Evolutionary conservation across 2,888 invertebrate species (phyloP).

Genomic region (Idaea dimidiata): DNA sequence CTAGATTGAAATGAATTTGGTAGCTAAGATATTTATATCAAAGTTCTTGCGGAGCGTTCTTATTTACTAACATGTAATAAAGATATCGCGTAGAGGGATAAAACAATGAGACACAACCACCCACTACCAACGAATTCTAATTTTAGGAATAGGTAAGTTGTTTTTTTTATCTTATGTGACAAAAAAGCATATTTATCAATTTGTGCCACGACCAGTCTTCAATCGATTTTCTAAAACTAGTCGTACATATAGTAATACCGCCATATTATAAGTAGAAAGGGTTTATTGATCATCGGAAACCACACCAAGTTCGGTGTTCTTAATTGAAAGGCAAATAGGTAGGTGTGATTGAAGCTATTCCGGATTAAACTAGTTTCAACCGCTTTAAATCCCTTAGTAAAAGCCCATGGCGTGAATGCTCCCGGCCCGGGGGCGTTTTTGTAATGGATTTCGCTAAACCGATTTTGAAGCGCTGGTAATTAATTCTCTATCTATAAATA

Average conservation of each 20-base stretch:
- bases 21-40: too few relatives aligned
- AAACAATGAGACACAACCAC: too few relatives aligned
- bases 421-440: slow-evolving; percentile 45
- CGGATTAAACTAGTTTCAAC: slow-evolving; percentile 57
- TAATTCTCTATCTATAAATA: not conserved
- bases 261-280: slow-evolving; percentile 22
- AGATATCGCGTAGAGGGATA: too few relatives aligned
- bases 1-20: too few relatives aligned
- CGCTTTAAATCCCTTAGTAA: slow-evolving; percentile 39
- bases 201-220: too few relatives aligned
- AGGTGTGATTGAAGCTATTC: slow-evolving; percentile 65
- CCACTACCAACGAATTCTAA: too few relatives aligned
- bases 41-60: too few relatives aligned
- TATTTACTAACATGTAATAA: too few relatives aligned
- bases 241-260: slow-evolving; percentile 13
- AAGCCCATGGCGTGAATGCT: slow-evolving; percentile 43
- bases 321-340: slow-evolving; percentile 75
- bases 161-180: too few relatives aligned
- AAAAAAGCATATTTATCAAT: too few relatives aligned
- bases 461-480: slow-evolving; percentile 17
- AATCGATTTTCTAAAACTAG: too few relatives aligned
- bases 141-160: too few relatives aligned
- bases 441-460: slow-evolving; percentile 31
- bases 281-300: slow-evolving; percentile 60
- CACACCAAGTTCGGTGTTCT: slow-evolving; percentile 53